Evolutionary conservation across 2,113 vertebrate species (phyloP).

Genomic region (Strix uralensis): DNA sequence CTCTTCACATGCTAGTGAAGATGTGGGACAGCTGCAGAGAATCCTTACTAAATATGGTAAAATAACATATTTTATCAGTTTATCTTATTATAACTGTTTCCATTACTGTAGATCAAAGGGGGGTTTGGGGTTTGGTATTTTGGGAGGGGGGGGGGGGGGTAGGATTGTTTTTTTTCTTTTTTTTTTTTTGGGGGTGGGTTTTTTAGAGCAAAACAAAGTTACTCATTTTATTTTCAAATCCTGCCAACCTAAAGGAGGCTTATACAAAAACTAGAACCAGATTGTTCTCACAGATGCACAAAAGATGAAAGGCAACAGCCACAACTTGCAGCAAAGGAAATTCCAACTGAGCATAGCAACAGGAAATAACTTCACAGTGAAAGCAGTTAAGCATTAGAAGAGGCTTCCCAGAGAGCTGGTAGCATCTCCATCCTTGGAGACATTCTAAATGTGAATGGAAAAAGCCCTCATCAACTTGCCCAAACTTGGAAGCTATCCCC

Average conservation of each 20-base stretch:
- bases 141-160: fast-evolving
- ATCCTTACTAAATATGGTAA: neutral
- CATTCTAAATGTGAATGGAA: neutral
- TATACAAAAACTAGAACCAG: neutral
- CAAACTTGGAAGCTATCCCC: neutral
- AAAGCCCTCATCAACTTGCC: neutral
- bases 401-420: neutral
- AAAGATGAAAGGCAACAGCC: neutral
- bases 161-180: neutral
- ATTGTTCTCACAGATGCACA: neutral
- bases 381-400: neutral
- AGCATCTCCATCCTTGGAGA: neutral
- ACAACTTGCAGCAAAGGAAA: neutral
- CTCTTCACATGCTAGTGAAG: neutral
- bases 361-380: neutral
- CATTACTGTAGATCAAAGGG: neutral
- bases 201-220: neutral
- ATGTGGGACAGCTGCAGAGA: neutral
- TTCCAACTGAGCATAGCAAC: neutral
- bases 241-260: neutral
- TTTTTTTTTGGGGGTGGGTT: fast-evolving
- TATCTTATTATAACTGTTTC: neutral
- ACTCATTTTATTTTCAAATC: neutral
- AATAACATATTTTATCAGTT: neutral
- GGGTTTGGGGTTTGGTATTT: neutral